These are phyloP conservation scores for Phoxinus dragarum DNA, from an alignment of 2,797 vertebrate species.

Conservation along the genomic window DNA sequence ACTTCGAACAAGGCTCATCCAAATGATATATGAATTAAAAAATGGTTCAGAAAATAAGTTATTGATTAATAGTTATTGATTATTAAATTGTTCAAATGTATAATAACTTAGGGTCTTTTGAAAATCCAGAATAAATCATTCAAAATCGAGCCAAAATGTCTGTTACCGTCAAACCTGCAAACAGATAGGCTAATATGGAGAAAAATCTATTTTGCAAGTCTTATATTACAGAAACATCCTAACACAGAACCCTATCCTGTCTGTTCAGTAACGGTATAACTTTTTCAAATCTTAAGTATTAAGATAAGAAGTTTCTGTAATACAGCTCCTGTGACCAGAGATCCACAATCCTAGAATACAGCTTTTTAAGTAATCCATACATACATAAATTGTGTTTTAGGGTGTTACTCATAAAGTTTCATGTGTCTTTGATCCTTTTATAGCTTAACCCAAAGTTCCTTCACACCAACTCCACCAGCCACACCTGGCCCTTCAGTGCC, in stretches of 20 bases:
- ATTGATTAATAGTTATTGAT: background rate
- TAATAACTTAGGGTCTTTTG: background rate
- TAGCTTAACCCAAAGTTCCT: slow-evolving; percentile 93
- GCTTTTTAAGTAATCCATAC: background rate
- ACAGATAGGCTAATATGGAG: background rate
- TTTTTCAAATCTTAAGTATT: background rate
- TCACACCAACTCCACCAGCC: slow-evolving; percentile 96
- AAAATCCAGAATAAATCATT: background rate
- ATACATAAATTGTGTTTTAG: background rate
- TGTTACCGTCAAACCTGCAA: background rate
- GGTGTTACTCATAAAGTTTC: background rate
- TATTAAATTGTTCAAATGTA: background rate
- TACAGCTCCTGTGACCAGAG: background rate
- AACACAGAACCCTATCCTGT: background rate
- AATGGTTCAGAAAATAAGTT: background rate
- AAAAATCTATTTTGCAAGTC: background rate
- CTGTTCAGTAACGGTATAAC: background rate
- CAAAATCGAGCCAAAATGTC: background rate
- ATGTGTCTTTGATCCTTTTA: background rate
- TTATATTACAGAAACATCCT: background rate
- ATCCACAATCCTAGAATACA: background rate
- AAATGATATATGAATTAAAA: background rate
- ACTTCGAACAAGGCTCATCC: background rate
- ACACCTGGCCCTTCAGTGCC: slow-evolving; percentile 96
- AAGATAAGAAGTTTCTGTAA: background rate